A percentile compares a stretch with the other conserved stretches of the same genome.
phyloP scores from a whole-genome alignment of 2,113 vertebrate genomes.

The Amia ocellicauda region DNA sequence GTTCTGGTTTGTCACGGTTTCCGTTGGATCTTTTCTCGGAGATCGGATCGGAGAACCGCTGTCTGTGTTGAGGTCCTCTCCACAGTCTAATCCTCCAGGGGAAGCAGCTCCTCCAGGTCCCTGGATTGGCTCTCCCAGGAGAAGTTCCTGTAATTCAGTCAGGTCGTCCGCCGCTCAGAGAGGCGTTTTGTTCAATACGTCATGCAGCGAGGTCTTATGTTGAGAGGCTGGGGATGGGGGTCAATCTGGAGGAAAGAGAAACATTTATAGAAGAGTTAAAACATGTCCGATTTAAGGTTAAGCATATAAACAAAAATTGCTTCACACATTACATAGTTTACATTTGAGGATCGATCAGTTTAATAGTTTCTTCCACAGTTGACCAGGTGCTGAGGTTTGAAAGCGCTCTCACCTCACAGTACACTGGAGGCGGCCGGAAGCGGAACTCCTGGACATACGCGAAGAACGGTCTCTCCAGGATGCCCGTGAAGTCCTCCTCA shows the following conservation, averaged over 20 bases:
- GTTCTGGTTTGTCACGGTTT: no score
- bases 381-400: no score
- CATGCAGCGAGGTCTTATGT: slow-evolving; percentile 84
- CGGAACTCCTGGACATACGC: slow-evolving; percentile 91
- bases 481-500: slow-evolving; percentile 53
- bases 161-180: slow-evolving; percentile 25
- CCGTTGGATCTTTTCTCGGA: no score
- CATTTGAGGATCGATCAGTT: no score
- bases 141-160: background rate
- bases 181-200: slow-evolving; percentile 75
- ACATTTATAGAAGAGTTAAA: background rate
- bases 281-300: background rate
- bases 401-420: slow-evolving; percentile 79
- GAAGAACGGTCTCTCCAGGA: slow-evolving; percentile 76
- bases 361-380: no score
- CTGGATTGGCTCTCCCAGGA: background rate
- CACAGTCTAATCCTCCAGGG: slow-evolving; percentile 38
- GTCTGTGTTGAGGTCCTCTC: background rate
- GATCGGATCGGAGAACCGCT: no score
- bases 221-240: slow-evolving; percentile 72
- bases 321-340: no score
- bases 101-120: slow-evolving; percentile 23
- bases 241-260: slow-evolving; percentile 70
- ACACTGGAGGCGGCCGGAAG: slow-evolving; percentile 84
- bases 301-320: no score